These are phyloP conservation scores for Anticlea derivata DNA, from an alignment of 2,888 invertebrate species.

Conservation along the genomic window DNA sequence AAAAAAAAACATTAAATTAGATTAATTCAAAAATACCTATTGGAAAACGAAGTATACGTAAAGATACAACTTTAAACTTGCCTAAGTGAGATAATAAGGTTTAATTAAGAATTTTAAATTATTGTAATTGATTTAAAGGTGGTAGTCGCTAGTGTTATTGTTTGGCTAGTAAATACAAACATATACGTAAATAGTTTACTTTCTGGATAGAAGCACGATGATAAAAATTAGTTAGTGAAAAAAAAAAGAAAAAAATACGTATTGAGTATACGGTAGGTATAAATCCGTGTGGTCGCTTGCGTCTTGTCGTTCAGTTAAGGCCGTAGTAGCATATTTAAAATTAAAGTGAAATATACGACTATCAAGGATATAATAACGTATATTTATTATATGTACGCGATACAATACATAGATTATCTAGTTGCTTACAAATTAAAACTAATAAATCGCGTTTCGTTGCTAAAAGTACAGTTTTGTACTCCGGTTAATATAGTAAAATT, in stretches of 20 bases:
- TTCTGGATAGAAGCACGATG: constrained; percentile 63
- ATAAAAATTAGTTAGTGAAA: constrained; percentile 71
- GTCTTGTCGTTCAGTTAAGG: constrained; percentile 37
- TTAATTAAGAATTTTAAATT: constrained; percentile 81
- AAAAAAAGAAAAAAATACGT: constrained; percentile 72
- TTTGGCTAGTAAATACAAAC: constrained; percentile 74
- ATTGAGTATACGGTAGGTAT: constrained; percentile 81
- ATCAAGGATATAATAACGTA: constrained; percentile 48
- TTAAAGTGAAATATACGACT: constrained; percentile 35
- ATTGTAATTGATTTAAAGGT: constrained; percentile 78
- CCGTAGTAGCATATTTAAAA: constrained; percentile 30
- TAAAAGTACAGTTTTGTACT: constrained; percentile 45
- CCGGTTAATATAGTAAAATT: constrained; percentile 51
- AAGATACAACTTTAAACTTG: constrained; percentile 82
- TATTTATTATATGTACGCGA: too few relatives aligned
- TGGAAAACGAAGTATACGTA: constrained; percentile 83
- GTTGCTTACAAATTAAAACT: constrained; percentile 67
- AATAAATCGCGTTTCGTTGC: constrained; percentile 49
- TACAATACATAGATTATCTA: constrained; percentile 70
- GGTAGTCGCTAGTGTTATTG: constrained; percentile 78
- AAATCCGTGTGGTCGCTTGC: constrained; percentile 56
- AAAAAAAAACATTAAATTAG: constrained; percentile 56
- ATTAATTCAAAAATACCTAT: constrained; percentile 70
- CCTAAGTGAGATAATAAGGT: constrained; percentile 83
- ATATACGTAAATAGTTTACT: constrained; percentile 72